A percentile compares a stretch with the other conserved stretches of the same genome.
Conservation (phyloP, 2,113 vertebrate species). For the Nicator chloris region DNA sequence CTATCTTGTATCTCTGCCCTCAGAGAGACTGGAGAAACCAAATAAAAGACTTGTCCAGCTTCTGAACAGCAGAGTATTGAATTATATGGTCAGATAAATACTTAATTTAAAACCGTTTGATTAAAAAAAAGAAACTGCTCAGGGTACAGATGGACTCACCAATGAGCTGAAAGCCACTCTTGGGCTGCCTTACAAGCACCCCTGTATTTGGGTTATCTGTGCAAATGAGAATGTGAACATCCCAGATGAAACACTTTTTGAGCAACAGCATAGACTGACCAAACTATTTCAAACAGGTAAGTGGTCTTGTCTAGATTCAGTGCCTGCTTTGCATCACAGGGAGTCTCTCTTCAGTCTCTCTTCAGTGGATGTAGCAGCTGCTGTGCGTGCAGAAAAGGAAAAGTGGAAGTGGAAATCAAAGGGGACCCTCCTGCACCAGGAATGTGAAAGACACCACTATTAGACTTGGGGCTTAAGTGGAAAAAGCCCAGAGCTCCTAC, state of each 20-base stretch:
- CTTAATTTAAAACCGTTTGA: background rate
- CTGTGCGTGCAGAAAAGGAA: background rate
- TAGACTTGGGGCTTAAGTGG: background rate
- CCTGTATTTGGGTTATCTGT: background rate
- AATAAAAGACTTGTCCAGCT: background rate
- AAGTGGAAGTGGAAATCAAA: background rate
- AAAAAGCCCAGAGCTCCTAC: background rate
- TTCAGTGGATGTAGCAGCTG: background rate
- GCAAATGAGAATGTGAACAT: background rate
- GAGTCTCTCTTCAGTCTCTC: background rate
- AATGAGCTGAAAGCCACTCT: background rate
- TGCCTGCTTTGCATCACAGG: background rate
- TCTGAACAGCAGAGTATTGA: background rate
- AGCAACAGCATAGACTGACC: background rate
- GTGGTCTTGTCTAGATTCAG: background rate
- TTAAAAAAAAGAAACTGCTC: background rate
- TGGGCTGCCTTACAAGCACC: background rate
- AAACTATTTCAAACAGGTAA: background rate
- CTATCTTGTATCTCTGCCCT: background rate
- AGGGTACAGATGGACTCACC: background rate
- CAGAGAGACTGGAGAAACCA: background rate
- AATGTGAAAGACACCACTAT: background rate
- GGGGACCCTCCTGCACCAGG: background rate
- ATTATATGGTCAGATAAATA: background rate
- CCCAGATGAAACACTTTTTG: background rate